A percentile compares a stretch with the other conserved stretches of the same genome.
Evolutionary conservation across 2,797 vertebrate species (phyloP).

Genomic region (Etheostoma perlongum): DNA sequence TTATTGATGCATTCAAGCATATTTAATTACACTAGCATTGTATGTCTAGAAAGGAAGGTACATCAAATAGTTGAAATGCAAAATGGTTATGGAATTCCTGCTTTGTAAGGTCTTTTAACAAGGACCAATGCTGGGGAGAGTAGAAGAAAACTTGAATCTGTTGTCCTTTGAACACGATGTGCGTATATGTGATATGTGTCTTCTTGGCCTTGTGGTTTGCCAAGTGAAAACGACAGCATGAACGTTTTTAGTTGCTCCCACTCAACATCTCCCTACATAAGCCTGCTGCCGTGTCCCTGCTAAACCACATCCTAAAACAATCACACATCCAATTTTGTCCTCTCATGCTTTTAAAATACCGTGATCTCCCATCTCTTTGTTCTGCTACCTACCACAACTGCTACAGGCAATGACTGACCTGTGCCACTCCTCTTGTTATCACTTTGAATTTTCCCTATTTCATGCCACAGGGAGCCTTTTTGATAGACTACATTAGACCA

Average conservation of each 20-base stretch:
- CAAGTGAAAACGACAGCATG: neutral
- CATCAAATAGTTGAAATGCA: neutral
- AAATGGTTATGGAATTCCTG: neutral
- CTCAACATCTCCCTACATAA: slow-evolving; percentile 35
- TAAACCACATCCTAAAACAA: slow-evolving; percentile 21
- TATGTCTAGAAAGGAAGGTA: neutral
- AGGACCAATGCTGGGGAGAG: neutral
- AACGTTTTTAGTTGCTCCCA: slow-evolving; percentile 35
- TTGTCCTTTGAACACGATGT: neutral
- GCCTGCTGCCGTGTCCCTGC: slow-evolving; percentile 23
- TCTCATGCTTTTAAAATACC: slow-evolving; percentile 42
- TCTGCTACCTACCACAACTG: slow-evolving; percentile 10
- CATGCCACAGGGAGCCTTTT: slow-evolving; percentile 31
- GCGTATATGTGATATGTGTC: neutral
- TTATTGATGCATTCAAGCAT: neutral
- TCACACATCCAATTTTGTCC: slow-evolving; percentile 18
- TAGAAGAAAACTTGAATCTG: neutral
- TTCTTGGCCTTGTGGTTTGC: slow-evolving; percentile 11
- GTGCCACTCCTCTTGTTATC: slow-evolving; percentile 44
- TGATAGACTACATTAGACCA: slow-evolving; percentile 38
- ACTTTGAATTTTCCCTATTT: slow-evolving; percentile 50
- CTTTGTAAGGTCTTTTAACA: neutral
- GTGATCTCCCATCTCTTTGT: slow-evolving; percentile 28
- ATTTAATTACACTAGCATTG: neutral
- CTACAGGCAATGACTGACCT: slow-evolving; percentile 52